Percentiles rank a stretch among this genome's conserved stretches.
Evolutionary conservation across 2,113 vertebrate genomes (phyloP).

Genomic region (Mobula birostris): DNA sequence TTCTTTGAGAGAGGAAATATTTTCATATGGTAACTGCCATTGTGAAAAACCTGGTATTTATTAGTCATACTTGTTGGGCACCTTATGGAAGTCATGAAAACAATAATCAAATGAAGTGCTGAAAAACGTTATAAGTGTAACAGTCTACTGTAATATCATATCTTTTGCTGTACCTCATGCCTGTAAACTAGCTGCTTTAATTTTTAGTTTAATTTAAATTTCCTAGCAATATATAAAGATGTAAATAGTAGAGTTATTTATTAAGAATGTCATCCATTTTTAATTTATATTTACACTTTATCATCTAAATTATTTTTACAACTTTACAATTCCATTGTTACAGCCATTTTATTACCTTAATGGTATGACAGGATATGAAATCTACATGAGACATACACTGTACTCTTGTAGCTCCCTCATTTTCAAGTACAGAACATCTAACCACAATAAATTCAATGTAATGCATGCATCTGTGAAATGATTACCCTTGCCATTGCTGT

Average conservation of each 20-base stretch:
- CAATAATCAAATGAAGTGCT: conserved; percentile 64
- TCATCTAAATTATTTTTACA: conserved; percentile 92
- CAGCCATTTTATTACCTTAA: conserved; percentile 53
- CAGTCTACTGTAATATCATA: conserved; percentile 83
- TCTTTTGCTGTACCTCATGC: conserved; percentile 89
- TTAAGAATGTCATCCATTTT: conserved; percentile 99
- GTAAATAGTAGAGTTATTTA: conserved; percentile 99
- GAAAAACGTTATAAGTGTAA: conserved; percentile 68
- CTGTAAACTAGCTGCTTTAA: conserved; percentile 94
- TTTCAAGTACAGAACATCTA: conserved; percentile 56
- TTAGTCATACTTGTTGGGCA: conserved; percentile 55
- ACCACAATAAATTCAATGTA: conserved; percentile 38
- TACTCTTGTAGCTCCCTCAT: conserved; percentile 43
- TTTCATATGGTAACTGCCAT: conserved; percentile 68
- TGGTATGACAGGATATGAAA: conserved; percentile 53
- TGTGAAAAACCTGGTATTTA: conserved; percentile 59
- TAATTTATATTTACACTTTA: conserved; percentile 99
- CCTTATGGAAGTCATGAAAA: conserved; percentile 66
- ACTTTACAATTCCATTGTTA: conserved; percentile 84
- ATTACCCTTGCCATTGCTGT: conserved; percentile 33
- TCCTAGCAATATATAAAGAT: conserved; percentile 91
- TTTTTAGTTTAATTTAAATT: conserved; percentile 83
- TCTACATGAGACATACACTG: conserved; percentile 42
- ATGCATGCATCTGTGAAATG: background rate
- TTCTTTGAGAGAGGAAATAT: conserved; percentile 66